Conservation (phyloP, 2,797 vertebrate genomes). For the Megaceryle alcyon region DNA sequence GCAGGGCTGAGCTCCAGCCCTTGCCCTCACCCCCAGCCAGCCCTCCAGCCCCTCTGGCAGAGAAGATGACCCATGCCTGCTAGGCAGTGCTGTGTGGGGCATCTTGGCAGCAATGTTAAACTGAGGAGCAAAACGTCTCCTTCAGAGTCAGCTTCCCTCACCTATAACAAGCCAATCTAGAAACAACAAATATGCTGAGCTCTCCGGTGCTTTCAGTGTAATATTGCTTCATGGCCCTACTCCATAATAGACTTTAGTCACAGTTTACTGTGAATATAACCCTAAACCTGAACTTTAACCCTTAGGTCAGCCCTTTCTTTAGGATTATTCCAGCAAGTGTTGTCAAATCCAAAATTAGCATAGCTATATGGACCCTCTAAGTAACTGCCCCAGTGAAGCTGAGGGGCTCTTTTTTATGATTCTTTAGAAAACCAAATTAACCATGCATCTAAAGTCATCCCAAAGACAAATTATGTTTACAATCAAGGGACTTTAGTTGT, state of each 20-base stretch:
- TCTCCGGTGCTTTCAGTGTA: neutral
- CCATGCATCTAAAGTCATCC: constrained; percentile 5
- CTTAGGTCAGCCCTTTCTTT: neutral
- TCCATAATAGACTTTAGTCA: neutral
- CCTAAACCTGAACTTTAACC: neutral
- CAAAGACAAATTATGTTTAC: constrained; percentile 49
- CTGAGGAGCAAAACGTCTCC: neutral
- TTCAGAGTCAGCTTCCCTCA: neutral
- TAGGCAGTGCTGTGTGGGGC: neutral
- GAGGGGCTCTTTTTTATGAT: neutral
- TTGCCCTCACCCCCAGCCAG: neutral
- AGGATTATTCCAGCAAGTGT: neutral
- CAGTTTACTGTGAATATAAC: neutral
- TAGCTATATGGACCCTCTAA: neutral
- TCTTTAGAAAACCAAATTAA: constrained; percentile 27
- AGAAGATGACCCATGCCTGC: neutral
- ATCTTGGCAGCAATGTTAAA: fast-evolving
- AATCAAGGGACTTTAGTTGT: constrained; percentile 21
- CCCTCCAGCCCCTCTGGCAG: neutral
- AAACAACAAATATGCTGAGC: neutral
- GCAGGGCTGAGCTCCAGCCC: neutral
- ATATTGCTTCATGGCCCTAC: neutral
- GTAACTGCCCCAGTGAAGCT: neutral
- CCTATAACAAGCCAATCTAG: neutral
- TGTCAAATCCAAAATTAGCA: neutral